Base-by-base conservation (phyloP, 2,888 invertebrate genomes). In the Polydrusus tereticollis region DNA sequence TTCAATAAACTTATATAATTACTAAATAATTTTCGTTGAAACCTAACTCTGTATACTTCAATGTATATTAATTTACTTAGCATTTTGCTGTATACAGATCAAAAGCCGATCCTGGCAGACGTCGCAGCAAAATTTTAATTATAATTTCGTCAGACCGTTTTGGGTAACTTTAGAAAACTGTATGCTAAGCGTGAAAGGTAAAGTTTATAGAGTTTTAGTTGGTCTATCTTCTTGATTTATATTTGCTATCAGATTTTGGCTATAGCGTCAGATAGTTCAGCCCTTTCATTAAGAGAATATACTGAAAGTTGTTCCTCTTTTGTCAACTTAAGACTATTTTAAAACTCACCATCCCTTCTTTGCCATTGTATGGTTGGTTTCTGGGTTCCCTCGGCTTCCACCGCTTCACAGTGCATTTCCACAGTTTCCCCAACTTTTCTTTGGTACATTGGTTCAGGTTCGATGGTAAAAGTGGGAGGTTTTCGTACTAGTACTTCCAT, bases 351-450 rank as follows among this genome's bases (percentile, higher is more conserved):
- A 84, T 94, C 95, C 75, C 93, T 90, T 83, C 96, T 91, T 83
- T 94, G 93, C 98, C 98, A 98, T 82, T 92, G 92, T 80, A 98
- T 94, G 78, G 90, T 92, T 21, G 96, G 96, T 81, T 94, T 94
- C 85, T 95, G 95, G 50, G 96, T 96, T 77, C 96, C 96, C 84
- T 96, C 96, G 62, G 95, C 94, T 85, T 95, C 95, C 79, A 93
- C 92, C 60, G 97, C 97, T 79, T 95, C 95, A 87, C 98, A 98
- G 82, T 95, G 94, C 94, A 98, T 96, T 83, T 95, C 95, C 20
- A 98, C 96, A 50, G 94, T 93, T 82, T 96, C 95, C 41, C 95
- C 95, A 92, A 80, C 81, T 86, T 96, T 95, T 81, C 94, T 90
- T 87, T 97, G 96, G 87, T 98, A 98, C 86, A 95, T 91, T 62